Evolutionary conservation across 2,797 vertebrate genomes (phyloP), one percentile per base, ranked within the genome.

Genomic region (Eulemur mongoz): DNA sequence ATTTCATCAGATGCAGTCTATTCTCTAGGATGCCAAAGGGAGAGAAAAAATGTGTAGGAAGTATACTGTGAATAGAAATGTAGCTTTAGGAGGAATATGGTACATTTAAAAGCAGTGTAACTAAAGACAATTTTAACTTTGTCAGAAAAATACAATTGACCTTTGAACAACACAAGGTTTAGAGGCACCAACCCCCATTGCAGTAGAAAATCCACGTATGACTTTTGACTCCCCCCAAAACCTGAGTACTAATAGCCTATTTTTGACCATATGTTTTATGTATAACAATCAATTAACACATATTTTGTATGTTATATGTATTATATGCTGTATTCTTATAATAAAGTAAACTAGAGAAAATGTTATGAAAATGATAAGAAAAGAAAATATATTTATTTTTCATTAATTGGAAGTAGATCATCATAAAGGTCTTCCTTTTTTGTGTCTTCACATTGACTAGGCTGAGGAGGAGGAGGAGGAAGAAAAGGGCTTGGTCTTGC

Each of bases 71-170:
- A 94, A 22, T 80, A 89, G 43, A 86, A 88, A 54, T 43, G 43
- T 54, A 92, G 22, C 17, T 75, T 87, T 65, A 63, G 69, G 23
- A 32, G 32, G 54, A 85, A 89, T 81, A 88, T 48, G 84, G n/a
- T 38, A 38, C 20, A 75, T 80, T 83, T 91, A 75, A 96, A 88
- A 89, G 61, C 81, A 97, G 45, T 90, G 6, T 84, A 84, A 45
- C 12, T 70, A 45, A 63, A 87, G 48, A 72, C 54, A 80, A 38
- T 20, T 69, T 57, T 32, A 40, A 61, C 6, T 48, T 70, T 87
- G 45, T 76, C 75, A 73, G 65, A 6, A 89, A 73, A 75, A 65
- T 35, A 18, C 23, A 52, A 32, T 78, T 78, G 75, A 8, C 48
- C 0, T 32, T 78, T 52, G 75, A 52, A 52, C n/a, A 52, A 35